phyloP scores from a whole-genome alignment of 2,113 vertebrate genomes.

The Rhombomys opimus region DNA sequence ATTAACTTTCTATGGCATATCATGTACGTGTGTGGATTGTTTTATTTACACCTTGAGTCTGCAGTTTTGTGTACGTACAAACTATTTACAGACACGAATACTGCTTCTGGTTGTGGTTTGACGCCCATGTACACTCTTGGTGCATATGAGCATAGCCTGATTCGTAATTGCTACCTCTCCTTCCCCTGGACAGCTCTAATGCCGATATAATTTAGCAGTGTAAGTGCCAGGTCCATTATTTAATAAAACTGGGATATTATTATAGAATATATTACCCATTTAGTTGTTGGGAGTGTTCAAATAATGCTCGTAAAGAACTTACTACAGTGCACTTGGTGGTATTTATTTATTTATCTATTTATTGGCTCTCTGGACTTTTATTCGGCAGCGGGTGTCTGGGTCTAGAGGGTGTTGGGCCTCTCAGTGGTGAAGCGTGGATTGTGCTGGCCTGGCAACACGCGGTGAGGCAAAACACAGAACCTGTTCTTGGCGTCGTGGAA shows the following conservation, averaged over 20 bases:
- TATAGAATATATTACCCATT: not conserved
- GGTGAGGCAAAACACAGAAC: too few species aligned
- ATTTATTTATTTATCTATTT: not conserved
- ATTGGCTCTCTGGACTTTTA: too few species aligned
- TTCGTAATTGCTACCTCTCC: conserved; percentile 50
- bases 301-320: not conserved
- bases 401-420: too few species aligned
- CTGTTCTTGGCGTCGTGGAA: too few species aligned
- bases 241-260: conserved; percentile 53
- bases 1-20: not conserved
- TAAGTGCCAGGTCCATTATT: conserved; percentile 19
- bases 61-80: not conserved
- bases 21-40: not conserved
- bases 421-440: too few species aligned
- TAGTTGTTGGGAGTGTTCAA: not conserved
- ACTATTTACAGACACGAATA: conserved; percentile 21
- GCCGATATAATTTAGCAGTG: conserved; percentile 17
- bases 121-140: not conserved
- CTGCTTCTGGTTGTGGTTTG: conserved; percentile 17
- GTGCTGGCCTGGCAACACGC: too few species aligned
- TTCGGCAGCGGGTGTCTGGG: too few species aligned
- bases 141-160: not conserved
- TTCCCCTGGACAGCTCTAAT: conserved; percentile 1
- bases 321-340: not conserved
- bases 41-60: conserved; percentile 38